Evolutionary conservation across 2,113 vertebrate genomes (phyloP), one percentile per base, ranked within the genome.

Genomic region (Poeciliopsis turrubarensis): DNA sequence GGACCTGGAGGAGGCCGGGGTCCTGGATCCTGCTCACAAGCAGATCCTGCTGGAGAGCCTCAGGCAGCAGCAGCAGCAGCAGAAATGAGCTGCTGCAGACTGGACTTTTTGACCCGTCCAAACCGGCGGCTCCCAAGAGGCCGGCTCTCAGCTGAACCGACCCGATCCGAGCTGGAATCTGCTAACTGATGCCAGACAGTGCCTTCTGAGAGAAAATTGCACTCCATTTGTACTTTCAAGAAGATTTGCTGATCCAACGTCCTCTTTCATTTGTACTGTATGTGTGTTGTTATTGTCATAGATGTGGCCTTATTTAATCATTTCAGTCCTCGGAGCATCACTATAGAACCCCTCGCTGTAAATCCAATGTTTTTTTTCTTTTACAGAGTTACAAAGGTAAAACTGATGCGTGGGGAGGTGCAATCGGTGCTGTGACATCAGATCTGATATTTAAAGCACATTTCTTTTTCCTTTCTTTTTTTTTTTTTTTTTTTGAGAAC

Each of bases 1-100:
- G 78, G 97, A 99, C 90, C 89, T 99, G 85, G 97, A 99, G 86
- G 97, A 99, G 90, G 96, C 96, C 0, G 97, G 97, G 0, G 95
- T 98, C 68, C 90, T 94, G 31, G 97, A 99, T 68, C 91, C 96
- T 0, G n/a, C 87, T 73, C 97, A 99, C 93, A 97, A 98, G 79
- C 93, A 87, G 7, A 87, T 97, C 26, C 94, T 99, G 63, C 92
- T 99, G 93, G 96, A 97, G 81, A 97, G 95, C 70, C 92, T 99
- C 70, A 95, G 95, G 90, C 95, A 96, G 69, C 96, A 94, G 73
- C 86, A 94, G 73, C 86, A 81, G 72, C 83, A 87, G 65, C 89
- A 88, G 64, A 93, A 94, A 82, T 91, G 75, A 90, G 80, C 78
- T 63, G 30, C 37, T 61, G 78, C 54, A n/a, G 25, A 57, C 5